A percentile compares a stretch with the other conserved stretches of the same genome.
Evolutionary conservation across 2,113 vertebrate species (phyloP).

Genomic region (Poecile atricapillus): DNA sequence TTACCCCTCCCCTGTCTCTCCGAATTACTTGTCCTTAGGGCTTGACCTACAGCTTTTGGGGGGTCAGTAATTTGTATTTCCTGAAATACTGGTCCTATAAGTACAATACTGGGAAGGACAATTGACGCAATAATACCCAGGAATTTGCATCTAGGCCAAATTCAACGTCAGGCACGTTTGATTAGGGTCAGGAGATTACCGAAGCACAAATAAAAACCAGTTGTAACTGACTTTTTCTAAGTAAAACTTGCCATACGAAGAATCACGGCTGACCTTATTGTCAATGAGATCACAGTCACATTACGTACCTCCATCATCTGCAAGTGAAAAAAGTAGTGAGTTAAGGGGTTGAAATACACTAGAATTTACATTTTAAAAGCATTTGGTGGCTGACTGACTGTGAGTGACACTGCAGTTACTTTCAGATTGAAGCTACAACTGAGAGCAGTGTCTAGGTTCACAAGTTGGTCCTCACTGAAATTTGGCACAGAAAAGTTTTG

Average conservation of each 20-base stretch:
- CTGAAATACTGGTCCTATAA: not conserved
- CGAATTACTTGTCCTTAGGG: not conserved
- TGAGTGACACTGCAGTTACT: not conserved
- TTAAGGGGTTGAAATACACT: not conserved
- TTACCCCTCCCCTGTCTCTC: not conserved
- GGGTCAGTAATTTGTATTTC: not conserved
- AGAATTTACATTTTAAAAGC: not conserved
- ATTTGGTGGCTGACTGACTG: not conserved
- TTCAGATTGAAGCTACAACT: not conserved
- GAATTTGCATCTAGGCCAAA: not conserved
- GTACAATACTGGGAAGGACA: not conserved
- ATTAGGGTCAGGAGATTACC: not conserved
- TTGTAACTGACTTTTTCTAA: not conserved
- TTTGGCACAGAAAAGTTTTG: not conserved
- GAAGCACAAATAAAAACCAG: not conserved
- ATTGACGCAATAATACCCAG: not conserved
- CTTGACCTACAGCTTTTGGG: not conserved
- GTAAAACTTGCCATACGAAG: not conserved
- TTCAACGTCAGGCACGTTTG: not conserved
- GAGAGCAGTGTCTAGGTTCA: not conserved
- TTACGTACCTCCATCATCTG: slow-evolving; percentile 94
- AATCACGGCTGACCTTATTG: not conserved
- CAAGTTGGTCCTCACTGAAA: not conserved
- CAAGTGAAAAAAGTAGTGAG: not conserved
- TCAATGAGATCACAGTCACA: not conserved